These are phyloP conservation scores for Mohoua ochrocephala DNA, from an alignment of 2,113 vertebrate species.

Conservation along the genomic window DNA sequence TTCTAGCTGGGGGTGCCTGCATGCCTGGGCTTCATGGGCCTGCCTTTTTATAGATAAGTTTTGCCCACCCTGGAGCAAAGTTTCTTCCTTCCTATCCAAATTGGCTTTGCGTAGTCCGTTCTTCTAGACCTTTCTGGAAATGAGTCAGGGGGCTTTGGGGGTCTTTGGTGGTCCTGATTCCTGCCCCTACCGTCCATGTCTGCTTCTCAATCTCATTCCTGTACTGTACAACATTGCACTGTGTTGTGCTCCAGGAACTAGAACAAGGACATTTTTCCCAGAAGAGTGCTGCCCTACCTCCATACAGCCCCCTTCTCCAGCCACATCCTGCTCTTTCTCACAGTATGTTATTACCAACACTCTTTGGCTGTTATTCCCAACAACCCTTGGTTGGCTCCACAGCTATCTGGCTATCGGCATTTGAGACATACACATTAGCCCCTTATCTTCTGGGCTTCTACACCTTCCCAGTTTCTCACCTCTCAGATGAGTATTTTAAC, in stretches of 20 bases:
- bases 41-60: not conserved
- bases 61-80: not conserved
- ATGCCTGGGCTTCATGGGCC: not conserved
- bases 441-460: not conserved
- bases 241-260: not conserved
- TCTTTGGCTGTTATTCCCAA: not conserved
- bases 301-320: not conserved
- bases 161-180: not conserved
- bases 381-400: not conserved
- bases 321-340: not conserved
- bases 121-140: not conserved
- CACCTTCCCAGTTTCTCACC: not conserved
- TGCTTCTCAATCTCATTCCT: not conserved
- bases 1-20: not conserved
- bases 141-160: not conserved
- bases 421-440: not conserved
- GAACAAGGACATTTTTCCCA: not conserved
- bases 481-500: not conserved
- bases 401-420: not conserved
- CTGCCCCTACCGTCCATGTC: not conserved
- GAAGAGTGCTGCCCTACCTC: not conserved
- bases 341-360: not conserved
- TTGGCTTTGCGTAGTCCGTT: fast-evolving
- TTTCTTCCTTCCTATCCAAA: not conserved
- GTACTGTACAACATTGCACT: not conserved